Percentiles rank a stretch among this genome's conserved stretches.
Conservation (phyloP, 92 coral and sea anemone species). For the Porites evermanni region DNA sequence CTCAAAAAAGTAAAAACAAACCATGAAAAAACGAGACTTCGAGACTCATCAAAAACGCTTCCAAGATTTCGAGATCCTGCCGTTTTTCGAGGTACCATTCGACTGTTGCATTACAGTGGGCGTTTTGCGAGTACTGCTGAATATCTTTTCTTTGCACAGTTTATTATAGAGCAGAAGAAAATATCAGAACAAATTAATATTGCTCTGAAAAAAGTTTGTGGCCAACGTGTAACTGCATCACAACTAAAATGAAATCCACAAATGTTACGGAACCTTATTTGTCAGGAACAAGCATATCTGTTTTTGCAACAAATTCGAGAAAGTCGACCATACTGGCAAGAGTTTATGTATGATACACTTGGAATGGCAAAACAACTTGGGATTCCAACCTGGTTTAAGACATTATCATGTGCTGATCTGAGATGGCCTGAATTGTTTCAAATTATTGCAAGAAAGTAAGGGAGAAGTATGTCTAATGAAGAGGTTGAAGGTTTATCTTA, state of each 20-base stretch:
- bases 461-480: conserved; percentile 54
- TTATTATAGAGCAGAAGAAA: conserved; percentile 51
- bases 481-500: conserved; percentile 69
- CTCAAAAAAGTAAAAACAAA: no score
- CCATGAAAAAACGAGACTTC: no score
- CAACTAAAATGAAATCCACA: conserved; percentile 57
- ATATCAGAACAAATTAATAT: conserved; percentile 47
- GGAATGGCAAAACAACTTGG: conserved; percentile 73
- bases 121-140: conserved; percentile 53
- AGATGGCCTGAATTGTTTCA: conserved; percentile 78
- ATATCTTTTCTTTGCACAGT: conserved; percentile 53
- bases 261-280: conserved; percentile 35
- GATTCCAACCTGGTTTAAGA: conserved; percentile 78
- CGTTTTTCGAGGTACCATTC: not conserved
- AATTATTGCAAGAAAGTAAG: conserved; percentile 55
- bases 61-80: conserved; percentile 8
- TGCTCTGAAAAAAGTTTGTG: conserved; percentile 60
- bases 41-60: no score
- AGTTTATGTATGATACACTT: conserved; percentile 54
- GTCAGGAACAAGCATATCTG: conserved; percentile 71
- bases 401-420: conserved; percentile 77
- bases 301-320: conserved; percentile 60
- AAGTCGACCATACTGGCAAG: conserved; percentile 61
- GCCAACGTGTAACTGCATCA: conserved; percentile 63
- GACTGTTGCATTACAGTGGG: conserved; percentile 49